Conservation (phyloP, 2,888 invertebrate genomes). For the Phengaris alcon region DNA sequence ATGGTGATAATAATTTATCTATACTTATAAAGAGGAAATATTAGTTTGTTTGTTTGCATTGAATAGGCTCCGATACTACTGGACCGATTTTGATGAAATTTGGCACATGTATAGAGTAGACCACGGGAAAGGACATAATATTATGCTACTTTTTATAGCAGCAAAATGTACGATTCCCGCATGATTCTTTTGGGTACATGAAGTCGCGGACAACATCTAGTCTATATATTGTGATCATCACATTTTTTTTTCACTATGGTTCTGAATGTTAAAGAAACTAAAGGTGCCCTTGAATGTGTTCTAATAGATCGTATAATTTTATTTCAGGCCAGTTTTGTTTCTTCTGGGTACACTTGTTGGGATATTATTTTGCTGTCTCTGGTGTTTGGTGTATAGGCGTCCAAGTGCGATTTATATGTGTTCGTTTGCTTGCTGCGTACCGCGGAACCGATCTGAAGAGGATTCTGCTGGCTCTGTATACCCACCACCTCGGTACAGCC, state of each 20-base stretch:
- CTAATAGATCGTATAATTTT: background rate
- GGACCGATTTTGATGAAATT: too few relatives aligned
- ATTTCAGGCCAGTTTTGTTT: conserved; percentile 81
- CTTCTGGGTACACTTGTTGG: conserved; percentile 84
- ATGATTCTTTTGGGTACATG: too few relatives aligned
- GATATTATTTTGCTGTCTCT: conserved; percentile 84
- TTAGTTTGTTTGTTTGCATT: too few relatives aligned
- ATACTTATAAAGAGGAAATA: too few relatives aligned
- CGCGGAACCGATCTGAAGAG: conserved; percentile 81
- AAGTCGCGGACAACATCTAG: too few relatives aligned
- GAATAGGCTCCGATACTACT: too few relatives aligned
- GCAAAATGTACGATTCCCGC: too few relatives aligned
- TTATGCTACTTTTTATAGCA: too few relatives aligned
- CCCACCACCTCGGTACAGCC: conserved; percentile 90
- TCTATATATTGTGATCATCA: too few relatives aligned
- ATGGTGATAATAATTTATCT: conserved; percentile 49
- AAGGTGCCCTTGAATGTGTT: background rate
- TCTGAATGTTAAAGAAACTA: background rate
- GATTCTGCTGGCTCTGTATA: conserved; percentile 90
- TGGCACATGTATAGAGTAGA: too few relatives aligned
- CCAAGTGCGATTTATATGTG: conserved; percentile 55
- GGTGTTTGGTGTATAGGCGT: conserved; percentile 69
- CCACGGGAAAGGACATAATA: too few relatives aligned
- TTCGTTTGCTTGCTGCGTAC: conserved; percentile 65
- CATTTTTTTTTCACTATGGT: too few relatives aligned